phyloP scores from a whole-genome alignment of 2,888 invertebrate genomes.

The Andrena marginata region DNA sequence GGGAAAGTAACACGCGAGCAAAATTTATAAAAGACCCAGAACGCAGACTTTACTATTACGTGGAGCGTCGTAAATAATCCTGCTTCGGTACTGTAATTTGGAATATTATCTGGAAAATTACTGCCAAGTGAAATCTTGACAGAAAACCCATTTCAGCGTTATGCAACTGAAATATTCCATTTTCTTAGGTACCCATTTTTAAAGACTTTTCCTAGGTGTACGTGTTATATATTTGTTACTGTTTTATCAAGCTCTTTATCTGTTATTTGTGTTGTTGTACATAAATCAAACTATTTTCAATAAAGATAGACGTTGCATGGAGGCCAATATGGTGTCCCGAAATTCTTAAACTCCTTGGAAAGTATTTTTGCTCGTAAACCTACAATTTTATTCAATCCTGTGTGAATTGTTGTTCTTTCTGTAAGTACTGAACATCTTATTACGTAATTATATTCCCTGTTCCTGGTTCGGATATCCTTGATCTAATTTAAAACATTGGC shows the following conservation, averaged over 20 bases:
- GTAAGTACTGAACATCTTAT: conserved; percentile 9
- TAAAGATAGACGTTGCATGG: conserved; percentile 46
- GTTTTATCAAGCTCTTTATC: neutral
- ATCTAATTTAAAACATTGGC: conserved; percentile 53
- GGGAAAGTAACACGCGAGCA: conserved; percentile 8
- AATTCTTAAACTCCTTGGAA: neutral
- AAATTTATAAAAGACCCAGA: conserved; percentile 64
- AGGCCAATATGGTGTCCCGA: neutral
- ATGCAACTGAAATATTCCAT: neutral
- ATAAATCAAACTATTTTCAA: conserved; percentile 45
- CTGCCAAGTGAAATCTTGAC: neutral
- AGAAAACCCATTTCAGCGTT: neutral
- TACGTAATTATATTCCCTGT: conserved; percentile 41
- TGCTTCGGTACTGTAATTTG: neutral
- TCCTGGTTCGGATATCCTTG: conserved; percentile 57
- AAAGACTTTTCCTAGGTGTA: neutral
- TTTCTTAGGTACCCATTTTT: neutral
- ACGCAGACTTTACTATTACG: conserved; percentile 71
- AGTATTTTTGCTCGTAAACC: neutral
- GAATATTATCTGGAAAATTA: neutral
- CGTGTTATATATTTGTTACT: neutral
- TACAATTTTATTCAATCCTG: neutral
- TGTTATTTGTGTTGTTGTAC: conserved; percentile 52
- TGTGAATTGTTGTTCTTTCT: neutral
- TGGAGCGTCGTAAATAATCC: conserved; percentile 26